Base-by-base conservation (phyloP, 53 echinoderm and acorn worm species). In the Patiria pectinifera region DNA sequence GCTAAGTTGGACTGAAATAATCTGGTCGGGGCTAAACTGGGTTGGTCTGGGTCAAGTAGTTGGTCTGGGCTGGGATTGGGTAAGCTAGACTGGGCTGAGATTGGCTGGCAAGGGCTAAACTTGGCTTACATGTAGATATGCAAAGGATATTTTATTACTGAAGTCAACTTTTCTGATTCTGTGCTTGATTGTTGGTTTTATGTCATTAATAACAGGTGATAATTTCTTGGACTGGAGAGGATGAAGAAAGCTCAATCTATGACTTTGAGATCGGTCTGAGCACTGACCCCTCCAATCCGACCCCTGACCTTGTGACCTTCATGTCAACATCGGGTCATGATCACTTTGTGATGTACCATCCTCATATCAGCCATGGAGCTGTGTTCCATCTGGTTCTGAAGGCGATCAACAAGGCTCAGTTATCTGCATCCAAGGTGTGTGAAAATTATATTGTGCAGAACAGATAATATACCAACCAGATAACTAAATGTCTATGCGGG, bases 241-340 rank as follows among this genome's bases (percentile, higher is more conserved):
- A 93, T 47, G 16, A 16, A 74, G 81, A 93, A 13, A 93, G 91
- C 63, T 66, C 75, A 48, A 77, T 93, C 23, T 93, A 15, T 62
- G 94, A 94, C 60, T 94, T 70, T 23, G 82, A 86, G 84, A 75
- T 94, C 49, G 94, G 94, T 25, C 87, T 94, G 3, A 87, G 74
- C 74, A 74, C n/a, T 74, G 74, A 74, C 74, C 74, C 22, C 23
- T 23, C 74, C 3, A 74, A 86, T 76, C 92, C 80, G 82, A 80
- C 58, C 45, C 87, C 94, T 83, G 94, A 94, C 78, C 85, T 94
- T n/a, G 86, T 94, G 82, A 74, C 84, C 60, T 94, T 92, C 76
- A 77, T 15, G 26, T 94, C 94, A 53, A 63, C 94, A 83, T 76
- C 87, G 13, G 69, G 86, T 82, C 94, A 92, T 18, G 69, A 71